Evolutionary conservation across 2,888 invertebrate species (phyloP).

Genomic region (Aleiodes alternator): DNA sequence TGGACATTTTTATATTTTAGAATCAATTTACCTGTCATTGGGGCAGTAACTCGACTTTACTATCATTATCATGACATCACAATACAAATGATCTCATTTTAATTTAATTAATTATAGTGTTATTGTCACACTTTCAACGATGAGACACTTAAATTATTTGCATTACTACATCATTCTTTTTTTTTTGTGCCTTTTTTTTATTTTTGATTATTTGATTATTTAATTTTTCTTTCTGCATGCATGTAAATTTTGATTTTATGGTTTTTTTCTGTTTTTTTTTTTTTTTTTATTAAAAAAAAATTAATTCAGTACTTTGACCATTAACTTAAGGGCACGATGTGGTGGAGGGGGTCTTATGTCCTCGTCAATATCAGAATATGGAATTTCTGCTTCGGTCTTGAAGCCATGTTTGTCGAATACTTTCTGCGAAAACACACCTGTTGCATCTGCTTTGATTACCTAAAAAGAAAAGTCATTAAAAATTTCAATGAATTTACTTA

Average conservation of each 20-base stretch:
- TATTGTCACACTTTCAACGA: slow-evolving; percentile 70
- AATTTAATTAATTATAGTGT: slow-evolving; percentile 62
- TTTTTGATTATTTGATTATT: slow-evolving; percentile 38
- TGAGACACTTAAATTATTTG: slow-evolving; percentile 61
- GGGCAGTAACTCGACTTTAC: slow-evolving; percentile 28
- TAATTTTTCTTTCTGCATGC: slow-evolving; percentile 36
- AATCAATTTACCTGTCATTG: slow-evolving; percentile 23
- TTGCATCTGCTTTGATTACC: slow-evolving; percentile 89
- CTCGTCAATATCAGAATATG: slow-evolving; percentile 84
- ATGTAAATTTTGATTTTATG: slow-evolving; percentile 24
- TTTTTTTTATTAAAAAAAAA: background rate
- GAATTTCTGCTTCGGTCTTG: slow-evolving; percentile 80
- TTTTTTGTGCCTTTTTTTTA: background rate
- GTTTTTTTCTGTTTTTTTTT: slow-evolving; percentile 19
- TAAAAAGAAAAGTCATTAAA: slow-evolving; percentile 67
- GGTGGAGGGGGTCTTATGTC: slow-evolving; percentile 82
- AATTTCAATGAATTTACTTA: no score
- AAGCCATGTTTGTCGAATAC: slow-evolving; percentile 84
- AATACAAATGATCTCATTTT: slow-evolving; percentile 42
- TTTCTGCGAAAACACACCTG: slow-evolving; percentile 87
- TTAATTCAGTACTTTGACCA: slow-evolving; percentile 76
- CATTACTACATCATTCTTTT: slow-evolving; percentile 29
- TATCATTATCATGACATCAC: slow-evolving; percentile 27
- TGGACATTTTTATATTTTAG: background rate
- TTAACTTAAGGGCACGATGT: slow-evolving; percentile 84